Evolutionary conservation across 2,797 vertebrate genomes (phyloP).

Genomic region (Furcifer pardalis): DNA sequence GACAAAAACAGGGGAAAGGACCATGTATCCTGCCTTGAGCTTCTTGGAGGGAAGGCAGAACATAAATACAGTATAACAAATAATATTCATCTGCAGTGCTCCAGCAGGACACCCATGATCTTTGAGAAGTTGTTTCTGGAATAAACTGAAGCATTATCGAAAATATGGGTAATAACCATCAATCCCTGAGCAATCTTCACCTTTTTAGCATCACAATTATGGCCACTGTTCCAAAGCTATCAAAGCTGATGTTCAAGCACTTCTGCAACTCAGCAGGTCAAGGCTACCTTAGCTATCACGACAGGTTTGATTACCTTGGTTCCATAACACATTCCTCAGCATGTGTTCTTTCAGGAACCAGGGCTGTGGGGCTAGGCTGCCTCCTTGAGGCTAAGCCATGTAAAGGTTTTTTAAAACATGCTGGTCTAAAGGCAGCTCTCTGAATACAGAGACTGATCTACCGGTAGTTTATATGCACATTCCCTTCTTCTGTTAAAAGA

Average conservation of each 20-base stretch:
- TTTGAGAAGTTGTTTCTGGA: no score
- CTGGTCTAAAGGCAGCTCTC: not conserved
- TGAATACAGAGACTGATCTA: not conserved
- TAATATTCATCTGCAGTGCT: not conserved
- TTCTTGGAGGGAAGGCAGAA: no score
- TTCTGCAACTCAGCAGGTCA: conserved; percentile 2
- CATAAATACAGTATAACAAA: no score
- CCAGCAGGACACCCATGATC: not conserved
- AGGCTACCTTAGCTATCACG: conserved; percentile 4
- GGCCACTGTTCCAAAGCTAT: not conserved
- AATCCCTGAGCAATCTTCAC: not conserved
- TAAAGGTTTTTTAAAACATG: not conserved
- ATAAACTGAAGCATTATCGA: not conserved
- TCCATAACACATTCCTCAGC: not conserved
- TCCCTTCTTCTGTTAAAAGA: not conserved
- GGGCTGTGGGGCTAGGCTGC: not conserved
- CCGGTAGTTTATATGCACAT: not conserved
- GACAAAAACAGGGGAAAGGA: no score
- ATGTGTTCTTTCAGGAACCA: not conserved
- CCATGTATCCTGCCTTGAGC: no score
- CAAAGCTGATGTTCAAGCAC: not conserved
- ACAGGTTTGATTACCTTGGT: not conserved
- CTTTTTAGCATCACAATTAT: not conserved
- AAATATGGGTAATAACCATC: not conserved
- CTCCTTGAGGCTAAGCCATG: not conserved